These are phyloP conservation scores for Alethe castanea DNA, from an alignment of 2,113 vertebrate genomes.

Conservation along the genomic window DNA sequence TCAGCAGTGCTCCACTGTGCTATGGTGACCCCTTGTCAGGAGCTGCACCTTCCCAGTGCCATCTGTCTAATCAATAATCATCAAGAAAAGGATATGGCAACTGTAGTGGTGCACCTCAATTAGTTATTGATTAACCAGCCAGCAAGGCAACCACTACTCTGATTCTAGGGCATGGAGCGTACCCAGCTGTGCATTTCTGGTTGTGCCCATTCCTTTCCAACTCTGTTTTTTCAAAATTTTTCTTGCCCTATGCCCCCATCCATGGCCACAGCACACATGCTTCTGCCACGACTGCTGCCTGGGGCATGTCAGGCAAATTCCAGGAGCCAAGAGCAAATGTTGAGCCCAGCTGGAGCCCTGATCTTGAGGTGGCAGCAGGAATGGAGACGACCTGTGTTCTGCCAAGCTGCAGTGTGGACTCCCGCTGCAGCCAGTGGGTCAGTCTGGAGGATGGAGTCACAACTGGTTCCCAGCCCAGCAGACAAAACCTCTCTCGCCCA, in stretches of 20 bases:
- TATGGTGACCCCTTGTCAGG: background rate
- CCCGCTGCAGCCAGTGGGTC: background rate
- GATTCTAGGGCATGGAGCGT: background rate
- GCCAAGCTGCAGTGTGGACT: background rate
- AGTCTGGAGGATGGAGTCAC: background rate
- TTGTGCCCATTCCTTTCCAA: background rate
- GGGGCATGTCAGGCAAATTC: background rate
- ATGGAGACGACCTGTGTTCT: background rate
- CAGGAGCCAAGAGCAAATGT: background rate
- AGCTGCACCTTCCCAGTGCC: background rate
- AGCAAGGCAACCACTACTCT: background rate
- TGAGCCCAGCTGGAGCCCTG: background rate
- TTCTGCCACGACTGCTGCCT: background rate
- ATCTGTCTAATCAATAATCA: background rate
- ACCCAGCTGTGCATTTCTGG: background rate
- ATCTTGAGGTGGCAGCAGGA: background rate
- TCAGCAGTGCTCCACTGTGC: background rate
- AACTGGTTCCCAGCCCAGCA: rapidly evolving
- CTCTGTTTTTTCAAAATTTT: background rate
- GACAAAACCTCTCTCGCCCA: background rate
- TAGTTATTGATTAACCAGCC: background rate
- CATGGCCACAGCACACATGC: background rate
- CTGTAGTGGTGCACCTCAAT: background rate
- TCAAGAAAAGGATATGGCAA: background rate
- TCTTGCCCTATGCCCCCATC: background rate